Evolutionary conservation across 2,888 invertebrate genomes (phyloP).

Genomic region (Drosophila pseudotalamancana): DNA sequence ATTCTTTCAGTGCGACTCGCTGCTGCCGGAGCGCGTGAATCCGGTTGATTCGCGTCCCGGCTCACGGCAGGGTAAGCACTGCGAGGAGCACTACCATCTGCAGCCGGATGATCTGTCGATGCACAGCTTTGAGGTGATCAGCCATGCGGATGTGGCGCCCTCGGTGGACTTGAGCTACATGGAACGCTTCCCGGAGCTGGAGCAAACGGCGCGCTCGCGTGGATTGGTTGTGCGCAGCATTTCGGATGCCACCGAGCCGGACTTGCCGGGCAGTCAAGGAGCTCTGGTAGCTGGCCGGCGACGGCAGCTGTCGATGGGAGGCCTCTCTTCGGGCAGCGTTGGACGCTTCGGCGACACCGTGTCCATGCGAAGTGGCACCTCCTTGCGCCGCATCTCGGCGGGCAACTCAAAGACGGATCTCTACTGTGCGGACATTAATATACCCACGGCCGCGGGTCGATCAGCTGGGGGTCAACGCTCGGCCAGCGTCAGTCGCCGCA

Average conservation of each 20-base stretch:
- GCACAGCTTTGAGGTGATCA: constrained; percentile 71
- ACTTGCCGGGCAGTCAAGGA: constrained; percentile 34
- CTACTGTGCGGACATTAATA: constrained; percentile 83
- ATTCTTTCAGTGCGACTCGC: constrained; percentile 92
- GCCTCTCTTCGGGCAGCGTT: constrained; percentile 75
- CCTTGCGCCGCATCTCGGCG: constrained; percentile 81
- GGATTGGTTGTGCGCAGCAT: constrained; percentile 83
- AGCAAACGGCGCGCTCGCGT: constrained; percentile 76
- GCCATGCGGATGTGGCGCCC: constrained; percentile 65
- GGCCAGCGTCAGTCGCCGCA: constrained; percentile 77
- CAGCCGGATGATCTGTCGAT: constrained; percentile 75
- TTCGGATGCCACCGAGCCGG: constrained; percentile 79
- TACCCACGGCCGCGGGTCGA: constrained; percentile 56
- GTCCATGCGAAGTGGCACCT: constrained; percentile 82
- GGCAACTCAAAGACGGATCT: constrained; percentile 82
- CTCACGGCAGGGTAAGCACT: constrained; percentile 85
- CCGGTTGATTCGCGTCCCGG: constrained; percentile 88
- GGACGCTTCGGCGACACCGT: constrained; percentile 78
- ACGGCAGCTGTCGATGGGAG: constrained; percentile 80
- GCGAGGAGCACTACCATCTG: constrained; percentile 79
- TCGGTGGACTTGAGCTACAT: constrained; percentile 79
- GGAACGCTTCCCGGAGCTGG: constrained; percentile 80
- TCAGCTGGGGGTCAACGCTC: constrained; percentile 66
- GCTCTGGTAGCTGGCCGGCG: constrained; percentile 69
- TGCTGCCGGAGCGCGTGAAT: constrained; percentile 90